Evolutionary conservation across 1,140 invertebrate genomes (phyloP).

Genomic region (Cherax quadricarinatus): DNA sequence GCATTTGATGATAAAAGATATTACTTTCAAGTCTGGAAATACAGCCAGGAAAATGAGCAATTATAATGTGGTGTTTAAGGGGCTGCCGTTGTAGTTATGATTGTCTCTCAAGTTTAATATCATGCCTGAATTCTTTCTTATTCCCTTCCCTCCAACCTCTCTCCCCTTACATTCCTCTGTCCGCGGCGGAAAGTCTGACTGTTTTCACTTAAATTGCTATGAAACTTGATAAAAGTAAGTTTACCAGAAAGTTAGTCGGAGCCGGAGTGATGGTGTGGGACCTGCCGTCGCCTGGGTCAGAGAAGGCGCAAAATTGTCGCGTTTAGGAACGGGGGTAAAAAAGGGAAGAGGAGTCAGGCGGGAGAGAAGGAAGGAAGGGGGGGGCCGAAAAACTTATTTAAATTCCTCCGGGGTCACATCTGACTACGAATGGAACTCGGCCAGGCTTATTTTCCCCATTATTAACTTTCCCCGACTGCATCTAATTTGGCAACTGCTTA

Average conservation of each 20-base stretch:
- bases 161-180: not conserved
- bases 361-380: too few relatives aligned
- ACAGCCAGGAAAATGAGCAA: too few relatives aligned
- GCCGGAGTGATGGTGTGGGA: constrained; percentile 7
- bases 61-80: too few relatives aligned
- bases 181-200: constrained; percentile 25
- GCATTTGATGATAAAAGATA: too few relatives aligned
- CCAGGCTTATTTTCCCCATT: not conserved
- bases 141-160: too few relatives aligned
- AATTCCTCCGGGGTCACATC: constrained; percentile 34
- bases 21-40: too few relatives aligned
- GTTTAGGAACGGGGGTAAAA: not conserved
- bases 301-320: constrained; percentile 26
- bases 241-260: constrained; percentile 30
- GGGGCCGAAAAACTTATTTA: constrained; percentile 29
- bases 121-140: constrained; percentile 19
- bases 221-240: constrained; percentile 43
- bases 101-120: constrained; percentile 10
- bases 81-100: too few relatives aligned
- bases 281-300: constrained; percentile 2
- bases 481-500: constrained; percentile 1
- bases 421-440: constrained; percentile 25
- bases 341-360: not conserved
- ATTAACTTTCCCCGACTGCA: constrained; percentile 13
- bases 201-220: constrained; percentile 49